Base-by-base conservation (phyloP, 2,113 vertebrate species). In the Rhagologus leucostigma region DNA sequence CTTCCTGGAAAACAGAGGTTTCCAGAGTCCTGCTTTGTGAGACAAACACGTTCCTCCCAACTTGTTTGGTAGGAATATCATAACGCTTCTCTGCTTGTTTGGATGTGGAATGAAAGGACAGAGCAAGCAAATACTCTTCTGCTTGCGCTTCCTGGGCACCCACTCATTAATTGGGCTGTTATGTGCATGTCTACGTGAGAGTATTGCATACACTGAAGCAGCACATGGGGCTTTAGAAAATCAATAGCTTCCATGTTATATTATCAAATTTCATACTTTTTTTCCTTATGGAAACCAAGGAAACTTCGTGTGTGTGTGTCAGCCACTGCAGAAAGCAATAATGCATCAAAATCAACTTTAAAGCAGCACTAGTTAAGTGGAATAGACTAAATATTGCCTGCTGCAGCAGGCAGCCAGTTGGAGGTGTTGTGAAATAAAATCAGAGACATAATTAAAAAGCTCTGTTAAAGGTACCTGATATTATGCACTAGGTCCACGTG, bases 1-100 rank as follows among this genome's bases (percentile, higher is more conserved):
- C 32, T 46, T 57, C 46, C 47, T 64, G 32, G 65, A 46, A 75
- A 64, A 65, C 13, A 39, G 44, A 14, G 42, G 9, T 18, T 87
- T 69, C 50, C 62, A 76, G 50, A 42, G 10, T 56, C 55, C 32
- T 52, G 22, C 32, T 53, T 26, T 37, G 37, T 42, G 37, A 80
- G 3, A n/a, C 9, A 44, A 49, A 41, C 1, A 0, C 0, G 0
- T n/a, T 84, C n/a, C 85, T 76, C 46, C 41, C 41, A 49, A n/a
- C 30, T 6, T 6, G 64, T 49, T 42, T 46, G n/a, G n/a, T 27
- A 60, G 56, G 41, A 87, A 27, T 39, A 30, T 19, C 62, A 30
- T 6, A 41, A 19, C 4, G 39, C 32, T 90, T 56, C 39, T 86
- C 81, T 85, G 46, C 29, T 55, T 73, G 3, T 29, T 30, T 76